Percentiles rank a stretch among this genome's conserved stretches.
These are phyloP conservation scores for Platysteira castanea DNA, from an alignment of 2,113 vertebrate genomes.

Conservation along the genomic window DNA sequence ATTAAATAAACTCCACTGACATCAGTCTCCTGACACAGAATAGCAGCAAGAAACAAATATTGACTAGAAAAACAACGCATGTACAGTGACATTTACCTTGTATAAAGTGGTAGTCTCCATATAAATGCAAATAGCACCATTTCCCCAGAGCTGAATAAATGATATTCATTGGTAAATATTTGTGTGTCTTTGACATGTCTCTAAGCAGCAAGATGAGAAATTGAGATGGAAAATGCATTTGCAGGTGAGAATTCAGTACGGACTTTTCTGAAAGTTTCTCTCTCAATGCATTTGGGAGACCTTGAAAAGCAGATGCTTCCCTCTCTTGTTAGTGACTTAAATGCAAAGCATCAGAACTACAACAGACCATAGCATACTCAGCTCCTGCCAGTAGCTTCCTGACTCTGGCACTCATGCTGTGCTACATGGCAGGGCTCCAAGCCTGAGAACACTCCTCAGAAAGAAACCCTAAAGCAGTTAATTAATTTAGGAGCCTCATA, in stretches of 20 bases:
- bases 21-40: not conserved
- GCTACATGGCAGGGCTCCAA: not conserved
- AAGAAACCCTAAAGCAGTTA: not conserved
- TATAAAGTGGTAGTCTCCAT: constrained; percentile 11
- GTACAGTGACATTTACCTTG: constrained; percentile 40
- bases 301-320: not conserved
- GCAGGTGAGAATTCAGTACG: not conserved
- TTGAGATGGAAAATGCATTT: not conserved
- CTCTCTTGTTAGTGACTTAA: not conserved
- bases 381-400: not conserved
- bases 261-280: not conserved
- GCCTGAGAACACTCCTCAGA: not conserved
- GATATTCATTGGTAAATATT: constrained; percentile 51
- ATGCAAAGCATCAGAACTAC: not conserved
- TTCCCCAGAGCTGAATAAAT: constrained; percentile 31
- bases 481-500: not conserved
- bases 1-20: not conserved
- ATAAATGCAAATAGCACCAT: constrained; percentile 40
- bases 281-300: not conserved
- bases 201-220: constrained; percentile 27
- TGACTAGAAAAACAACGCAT: constrained; percentile 41
- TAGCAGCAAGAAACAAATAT: constrained; percentile 41
- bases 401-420: not conserved
- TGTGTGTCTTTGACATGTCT: constrained; percentile 19
- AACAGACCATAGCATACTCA: not conserved